These are phyloP conservation scores for Bovichtus diacanthus DNA, from an alignment of 2,797 vertebrate species.

Conservation along the genomic window DNA sequence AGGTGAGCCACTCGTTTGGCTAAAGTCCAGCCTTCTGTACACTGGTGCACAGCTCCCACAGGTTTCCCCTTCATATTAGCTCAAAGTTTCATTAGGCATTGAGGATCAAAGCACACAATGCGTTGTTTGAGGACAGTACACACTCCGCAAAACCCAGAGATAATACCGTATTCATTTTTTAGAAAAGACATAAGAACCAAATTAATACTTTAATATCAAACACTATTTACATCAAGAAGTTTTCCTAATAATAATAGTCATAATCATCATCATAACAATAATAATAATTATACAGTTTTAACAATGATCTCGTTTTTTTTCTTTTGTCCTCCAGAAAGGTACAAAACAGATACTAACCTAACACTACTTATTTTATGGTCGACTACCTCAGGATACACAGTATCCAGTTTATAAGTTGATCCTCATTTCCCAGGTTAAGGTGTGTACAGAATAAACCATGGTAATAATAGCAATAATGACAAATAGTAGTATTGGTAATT, in stretches of 20 bases:
- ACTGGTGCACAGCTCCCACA: conserved; percentile 68
- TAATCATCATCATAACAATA: conserved; percentile 80
- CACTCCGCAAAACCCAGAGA: conserved; percentile 91
- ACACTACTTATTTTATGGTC: conserved; percentile 95
- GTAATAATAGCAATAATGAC: conserved; percentile 80
- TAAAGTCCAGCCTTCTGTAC: conserved; percentile 68
- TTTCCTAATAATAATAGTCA: conserved; percentile 90
- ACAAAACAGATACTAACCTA: conserved; percentile 97
- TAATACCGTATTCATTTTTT: conserved; percentile 90
- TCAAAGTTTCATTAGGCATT: conserved; percentile 86
- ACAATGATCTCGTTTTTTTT: conserved; percentile 90
- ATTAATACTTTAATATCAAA: conserved; percentile 99
- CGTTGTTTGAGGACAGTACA: conserved; percentile 78
- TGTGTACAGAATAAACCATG: conserved; percentile 87
- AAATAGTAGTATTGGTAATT: conserved; percentile 80
- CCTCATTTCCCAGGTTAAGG: conserved; percentile 93
- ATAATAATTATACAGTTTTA: conserved; percentile 93
- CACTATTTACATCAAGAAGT: conserved; percentile 99
- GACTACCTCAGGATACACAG: conserved; percentile 99
- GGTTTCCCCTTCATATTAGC: conserved; percentile 77
- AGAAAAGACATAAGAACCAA: conserved; percentile 99
- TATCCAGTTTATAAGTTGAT: conserved; percentile 98
- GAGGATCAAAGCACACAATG: conserved; percentile 82
- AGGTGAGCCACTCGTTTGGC: conserved; percentile 71
- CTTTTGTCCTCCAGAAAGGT: conserved; percentile 95